Evolutionary conservation across 2,797 vertebrate genomes (phyloP).

Genomic region (Galagoides demidoff): DNA sequence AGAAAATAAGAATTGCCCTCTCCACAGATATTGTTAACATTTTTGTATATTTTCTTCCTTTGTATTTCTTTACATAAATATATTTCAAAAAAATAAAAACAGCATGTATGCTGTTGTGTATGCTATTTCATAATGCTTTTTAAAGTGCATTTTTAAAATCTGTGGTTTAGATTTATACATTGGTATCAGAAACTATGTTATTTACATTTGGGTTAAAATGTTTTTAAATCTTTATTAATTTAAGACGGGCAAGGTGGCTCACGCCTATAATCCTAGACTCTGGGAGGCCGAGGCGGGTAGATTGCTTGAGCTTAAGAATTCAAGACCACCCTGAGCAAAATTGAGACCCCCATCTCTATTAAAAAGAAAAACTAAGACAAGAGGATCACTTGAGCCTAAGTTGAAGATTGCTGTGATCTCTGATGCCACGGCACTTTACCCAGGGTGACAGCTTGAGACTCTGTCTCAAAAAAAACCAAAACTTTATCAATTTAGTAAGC

Average conservation of each 20-base stretch:
- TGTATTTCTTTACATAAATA: conserved; percentile 36
- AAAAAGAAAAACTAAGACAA: too few relatives aligned
- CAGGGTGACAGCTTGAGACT: too few relatives aligned
- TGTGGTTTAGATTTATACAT: background rate
- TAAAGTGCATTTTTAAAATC: background rate
- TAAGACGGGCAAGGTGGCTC: too few relatives aligned
- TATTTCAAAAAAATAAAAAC: conserved; percentile 44
- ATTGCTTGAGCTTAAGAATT: too few relatives aligned
- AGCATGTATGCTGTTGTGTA: background rate
- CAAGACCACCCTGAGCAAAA: too few relatives aligned
- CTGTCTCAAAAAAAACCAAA: too few relatives aligned
- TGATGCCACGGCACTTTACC: too few relatives aligned
- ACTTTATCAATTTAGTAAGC: background rate
- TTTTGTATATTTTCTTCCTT: conserved; percentile 9
- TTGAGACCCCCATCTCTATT: too few relatives aligned
- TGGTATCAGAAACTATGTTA: background rate
- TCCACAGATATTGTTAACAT: background rate
- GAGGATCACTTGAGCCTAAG: too few relatives aligned
- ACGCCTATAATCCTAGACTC: too few relatives aligned
- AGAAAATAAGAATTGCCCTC: conserved; percentile 32
- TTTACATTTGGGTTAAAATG: background rate
- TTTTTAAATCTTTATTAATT: background rate
- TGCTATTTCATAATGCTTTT: conserved; percentile 28
- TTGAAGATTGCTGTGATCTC: too few relatives aligned
- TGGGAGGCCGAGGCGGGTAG: too few relatives aligned